Evolutionary conservation across 1,140 invertebrate genomes (phyloP), one percentile per base, ranked within the genome.

Genomic region (Heliconius himera): DNA sequence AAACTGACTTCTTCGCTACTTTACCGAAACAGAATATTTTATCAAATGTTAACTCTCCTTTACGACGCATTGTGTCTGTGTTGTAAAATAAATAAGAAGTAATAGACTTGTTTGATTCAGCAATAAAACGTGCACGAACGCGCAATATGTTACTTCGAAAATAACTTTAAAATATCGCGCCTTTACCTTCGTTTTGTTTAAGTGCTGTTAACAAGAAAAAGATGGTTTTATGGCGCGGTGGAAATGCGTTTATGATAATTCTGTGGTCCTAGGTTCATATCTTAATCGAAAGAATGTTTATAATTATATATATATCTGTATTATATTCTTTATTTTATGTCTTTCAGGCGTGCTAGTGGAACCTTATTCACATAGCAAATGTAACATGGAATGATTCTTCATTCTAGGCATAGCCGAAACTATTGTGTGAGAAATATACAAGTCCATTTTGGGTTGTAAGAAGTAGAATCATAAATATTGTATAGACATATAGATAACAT

Each of bases 121-220:
- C 81, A 80, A 49, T 80, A 80, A 82, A 77, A 81, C 70, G 60
- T 79, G 78, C 46, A 79, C 74, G 74, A 78, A 77, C 54, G 78
- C 20, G 73, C 22, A 80, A 79, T 73, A 83, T 74, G 51, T 74
- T 66, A 66, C 60, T 66, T 26, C 60, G 26, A 66, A 70, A 80
- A 74, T 81, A 81, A 84, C 86, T 88, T 88, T 83, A 86, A 87
- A 88, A 87, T 56, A 75, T 75, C 60, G 60, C 26, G 26, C 26
- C 9, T 16, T 75, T 18, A 60, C 74, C 74, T 75, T 66, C 36
- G 54, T 49, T 36, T 66, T 29, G 26, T 29, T n/a, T 5, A 66
- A 1, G 26, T 26, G 20, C 22, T 9, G 60, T 66, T 26, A 66
- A 26, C 5, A 16, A 66, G 13, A 66, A 66, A 20, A 60, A 22